Percentiles rank a stretch among this genome's conserved stretches.
phyloP scores from a whole-genome alignment of 2,113 vertebrate genomes.

The Hypomesus transpacificus region DNA sequence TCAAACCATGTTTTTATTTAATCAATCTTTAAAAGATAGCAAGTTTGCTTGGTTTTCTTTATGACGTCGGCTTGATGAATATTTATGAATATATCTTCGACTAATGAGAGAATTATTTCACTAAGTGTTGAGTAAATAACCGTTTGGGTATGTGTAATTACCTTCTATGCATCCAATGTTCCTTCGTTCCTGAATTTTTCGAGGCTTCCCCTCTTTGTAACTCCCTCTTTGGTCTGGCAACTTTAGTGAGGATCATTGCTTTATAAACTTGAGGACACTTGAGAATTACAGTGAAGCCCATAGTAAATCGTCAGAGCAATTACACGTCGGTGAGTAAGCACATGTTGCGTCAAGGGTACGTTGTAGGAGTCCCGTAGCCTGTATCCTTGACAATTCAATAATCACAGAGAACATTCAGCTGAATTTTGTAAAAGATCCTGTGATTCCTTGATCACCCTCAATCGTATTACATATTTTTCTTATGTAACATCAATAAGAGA shows the following conservation, averaged over 20 bases:
- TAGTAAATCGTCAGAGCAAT: not conserved
- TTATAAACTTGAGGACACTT: not conserved
- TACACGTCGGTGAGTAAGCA: not conserved
- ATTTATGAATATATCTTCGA: no score
- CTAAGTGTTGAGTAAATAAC: no score
- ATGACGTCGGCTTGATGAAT: not conserved
- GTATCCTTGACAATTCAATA: no score
- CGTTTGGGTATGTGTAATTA: no score
- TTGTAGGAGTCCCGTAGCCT: no score
- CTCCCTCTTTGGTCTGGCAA: not conserved
- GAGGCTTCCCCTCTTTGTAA: no score
- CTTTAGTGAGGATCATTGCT: not conserved
- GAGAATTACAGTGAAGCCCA: not conserved
- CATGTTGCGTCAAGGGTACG: not conserved
- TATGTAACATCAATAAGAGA: not conserved
- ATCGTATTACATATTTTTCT: not conserved
- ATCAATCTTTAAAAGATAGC: not conserved
- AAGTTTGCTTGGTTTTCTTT: not conserved
- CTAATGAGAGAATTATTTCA: no score
- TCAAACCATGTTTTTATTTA: constrained; percentile 5
- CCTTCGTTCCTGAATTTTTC: no score
- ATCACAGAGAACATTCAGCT: no score
- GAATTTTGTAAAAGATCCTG: no score
- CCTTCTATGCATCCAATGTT: no score
- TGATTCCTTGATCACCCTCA: not conserved